phyloP scores from a whole-genome alignment of 2,113 vertebrate genomes.

The Syngnathoides biaculeatus region DNA sequence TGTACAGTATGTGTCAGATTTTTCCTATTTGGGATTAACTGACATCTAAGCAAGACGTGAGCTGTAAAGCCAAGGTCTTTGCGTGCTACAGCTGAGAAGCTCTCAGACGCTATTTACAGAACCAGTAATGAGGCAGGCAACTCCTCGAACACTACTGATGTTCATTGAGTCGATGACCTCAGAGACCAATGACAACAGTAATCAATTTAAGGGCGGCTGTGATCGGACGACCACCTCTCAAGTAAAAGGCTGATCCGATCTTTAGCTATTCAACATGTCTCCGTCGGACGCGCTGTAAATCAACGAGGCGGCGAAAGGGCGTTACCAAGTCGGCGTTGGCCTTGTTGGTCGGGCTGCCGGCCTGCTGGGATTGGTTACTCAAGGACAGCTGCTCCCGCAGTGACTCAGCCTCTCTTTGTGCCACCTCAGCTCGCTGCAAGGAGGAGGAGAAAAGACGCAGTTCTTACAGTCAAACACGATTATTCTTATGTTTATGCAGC shows the following conservation, averaged over 20 bases:
- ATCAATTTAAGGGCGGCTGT: conserved; percentile 28
- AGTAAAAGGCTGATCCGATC: conserved; percentile 27
- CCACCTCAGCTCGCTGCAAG: conserved; percentile 89
- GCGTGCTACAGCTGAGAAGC: background rate
- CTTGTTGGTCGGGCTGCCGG: conserved; percentile 80
- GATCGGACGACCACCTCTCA: conserved; percentile 18
- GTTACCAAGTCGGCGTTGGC: conserved; percentile 87
- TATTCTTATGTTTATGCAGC: background rate
- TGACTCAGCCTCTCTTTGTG: conserved; percentile 88
- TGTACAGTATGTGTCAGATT: background rate
- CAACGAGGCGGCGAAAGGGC: conserved; percentile 13
- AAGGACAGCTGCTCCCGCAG: conserved; percentile 90
- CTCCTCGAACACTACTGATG: background rate
- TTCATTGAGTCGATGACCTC: conserved; percentile 17
- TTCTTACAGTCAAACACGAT: conserved; percentile 23
- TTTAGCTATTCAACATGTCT: conserved; percentile 36
- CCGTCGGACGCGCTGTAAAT: conserved; percentile 19
- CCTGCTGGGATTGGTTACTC: conserved; percentile 87
- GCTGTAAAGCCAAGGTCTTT: background rate
- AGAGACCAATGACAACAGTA: conserved; percentile 7
- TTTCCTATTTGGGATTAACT: background rate
- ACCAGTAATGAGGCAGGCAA: conserved; percentile 1
- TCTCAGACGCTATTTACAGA: background rate
- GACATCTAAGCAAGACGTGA: background rate
- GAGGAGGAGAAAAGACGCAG: conserved; percentile 11